Evolutionary conservation across 2,797 vertebrate species (phyloP).

Genomic region (Phrynocephalus vlangalii): DNA sequence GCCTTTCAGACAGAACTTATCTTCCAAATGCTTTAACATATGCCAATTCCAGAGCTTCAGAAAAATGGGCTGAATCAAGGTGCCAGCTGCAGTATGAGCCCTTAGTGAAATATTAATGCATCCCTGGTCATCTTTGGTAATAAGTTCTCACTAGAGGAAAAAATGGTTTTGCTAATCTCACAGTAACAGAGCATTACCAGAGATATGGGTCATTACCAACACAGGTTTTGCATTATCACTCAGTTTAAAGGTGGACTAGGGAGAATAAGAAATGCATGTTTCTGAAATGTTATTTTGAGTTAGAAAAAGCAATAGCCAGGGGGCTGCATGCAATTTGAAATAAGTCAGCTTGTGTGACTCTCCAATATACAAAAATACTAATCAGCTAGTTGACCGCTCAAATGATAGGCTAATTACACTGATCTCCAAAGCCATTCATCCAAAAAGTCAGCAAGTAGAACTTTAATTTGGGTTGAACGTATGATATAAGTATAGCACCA

Average conservation of each 20-base stretch:
- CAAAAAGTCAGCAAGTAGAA: slow-evolving; percentile 14
- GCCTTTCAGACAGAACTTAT: not conserved
- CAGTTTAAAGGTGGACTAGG: not conserved
- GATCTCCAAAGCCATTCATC: not conserved
- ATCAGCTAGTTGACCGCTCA: not conserved
- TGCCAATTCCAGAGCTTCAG: not conserved
- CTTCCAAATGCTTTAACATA: not conserved
- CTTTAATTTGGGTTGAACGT: slow-evolving; percentile 44
- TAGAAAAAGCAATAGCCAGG: not conserved
- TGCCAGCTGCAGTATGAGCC: not conserved
- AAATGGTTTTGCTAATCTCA: not conserved
- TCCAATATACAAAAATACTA: not conserved
- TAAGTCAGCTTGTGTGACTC: not conserved
- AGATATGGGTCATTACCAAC: not conserved
- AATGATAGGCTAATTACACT: not conserved
- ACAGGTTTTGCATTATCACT: not conserved
- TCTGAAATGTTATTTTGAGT: not conserved
- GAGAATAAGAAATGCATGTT: not conserved
- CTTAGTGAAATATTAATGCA: not conserved
- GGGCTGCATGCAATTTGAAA: not conserved
- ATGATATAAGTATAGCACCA: not conserved
- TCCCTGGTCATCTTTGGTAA: not conserved
- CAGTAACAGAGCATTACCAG: not conserved
- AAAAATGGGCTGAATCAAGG: not conserved
- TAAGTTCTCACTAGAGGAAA: not conserved